Conservation (phyloP, 1,140 invertebrate species). For the Andrena cerasifolii region DNA sequence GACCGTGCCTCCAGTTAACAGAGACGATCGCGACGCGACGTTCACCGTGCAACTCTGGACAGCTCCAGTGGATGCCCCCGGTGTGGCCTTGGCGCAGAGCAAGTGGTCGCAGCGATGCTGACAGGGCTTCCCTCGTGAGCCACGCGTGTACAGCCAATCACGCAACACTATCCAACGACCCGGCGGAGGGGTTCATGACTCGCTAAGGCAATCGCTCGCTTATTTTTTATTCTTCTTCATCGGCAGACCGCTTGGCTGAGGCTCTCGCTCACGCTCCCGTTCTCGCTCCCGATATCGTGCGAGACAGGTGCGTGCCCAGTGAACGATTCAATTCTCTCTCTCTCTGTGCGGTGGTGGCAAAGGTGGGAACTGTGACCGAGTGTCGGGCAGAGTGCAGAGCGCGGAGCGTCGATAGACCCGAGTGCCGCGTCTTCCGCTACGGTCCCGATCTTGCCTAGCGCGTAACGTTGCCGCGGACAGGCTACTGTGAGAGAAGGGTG, state of each 20-base stretch:
- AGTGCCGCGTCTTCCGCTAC: not conserved
- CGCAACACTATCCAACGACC: constrained; percentile 37
- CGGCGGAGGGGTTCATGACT: constrained; percentile 45
- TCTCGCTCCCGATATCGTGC: too few species aligned
- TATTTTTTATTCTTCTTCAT: constrained; percentile 78
- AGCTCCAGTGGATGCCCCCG: not conserved
- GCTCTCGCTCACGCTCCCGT: not conserved
- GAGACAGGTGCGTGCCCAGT: too few species aligned
- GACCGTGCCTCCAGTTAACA: constrained; percentile 49
- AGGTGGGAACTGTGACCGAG: not conserved
- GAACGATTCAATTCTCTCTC: too few species aligned
- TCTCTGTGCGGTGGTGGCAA: too few species aligned
- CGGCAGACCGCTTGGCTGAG: constrained; percentile 52
- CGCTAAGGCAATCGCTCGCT: constrained; percentile 71
- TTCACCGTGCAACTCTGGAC: too few species aligned
- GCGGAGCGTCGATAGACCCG: not conserved
- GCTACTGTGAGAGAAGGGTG: constrained; percentile 64
- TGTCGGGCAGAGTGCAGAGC: not conserved
- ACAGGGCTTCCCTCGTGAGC: not conserved
- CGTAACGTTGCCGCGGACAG: constrained; percentile 35
- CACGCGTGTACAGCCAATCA: not conserved
- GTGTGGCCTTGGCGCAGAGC: not conserved
- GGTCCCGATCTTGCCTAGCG: constrained; percentile 1
- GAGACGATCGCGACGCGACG: not conserved
- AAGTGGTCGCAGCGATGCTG: not conserved